Evolutionary conservation across 2,888 invertebrate species (phyloP), one percentile per base, ranked within the genome.

Genomic region (Odontomyia ornata): DNA sequence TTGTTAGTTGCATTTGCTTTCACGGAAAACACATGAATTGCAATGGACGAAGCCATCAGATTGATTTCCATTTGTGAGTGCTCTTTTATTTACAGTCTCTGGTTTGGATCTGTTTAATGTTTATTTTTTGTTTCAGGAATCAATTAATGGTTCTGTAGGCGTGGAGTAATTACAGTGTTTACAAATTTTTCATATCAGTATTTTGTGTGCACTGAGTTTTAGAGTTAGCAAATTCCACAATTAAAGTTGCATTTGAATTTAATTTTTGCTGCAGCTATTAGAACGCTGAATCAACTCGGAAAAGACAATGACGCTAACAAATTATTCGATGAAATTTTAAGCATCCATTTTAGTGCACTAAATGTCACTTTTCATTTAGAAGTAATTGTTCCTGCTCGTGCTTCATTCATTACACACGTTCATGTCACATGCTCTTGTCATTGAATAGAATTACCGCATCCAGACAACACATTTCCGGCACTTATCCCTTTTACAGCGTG

Each of bases 391-490:
- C n/a, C 13, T 36, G 9, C 5, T 9, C 64, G 52, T 52, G 52
- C 52, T 52, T 4, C n/a, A 9, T 52, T 52, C 52, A 4, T 13
- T 13, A 7, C 43, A 52, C 13, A n/a, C 18, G 15, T 52, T 52
- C 52, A 15, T 15, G n/a, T 52, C 7, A 52, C 18, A 18, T 13
- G 15, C 15, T 52, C n/a, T 52, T 52, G 52, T 52, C 52, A 52
- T 52, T 52, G 52, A 52, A 52, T 52, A 36, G 11, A 18, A 67
- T 23, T 21, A 67, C 67, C 67, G 67, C 67, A 69, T 46, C 47
- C 18, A 30, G 69, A 69, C 69, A 69, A 69, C 46, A 69, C 69
- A 27, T 46, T 46, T 46, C 46, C 47, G 25, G 46, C 46, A 47
- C 69, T 25, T 69, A 69, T 69, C 69, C 69, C 47, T 43, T 69